Conservation (phyloP, 2,797 vertebrate genomes). For the Pseudocheirus occidentalis region DNA sequence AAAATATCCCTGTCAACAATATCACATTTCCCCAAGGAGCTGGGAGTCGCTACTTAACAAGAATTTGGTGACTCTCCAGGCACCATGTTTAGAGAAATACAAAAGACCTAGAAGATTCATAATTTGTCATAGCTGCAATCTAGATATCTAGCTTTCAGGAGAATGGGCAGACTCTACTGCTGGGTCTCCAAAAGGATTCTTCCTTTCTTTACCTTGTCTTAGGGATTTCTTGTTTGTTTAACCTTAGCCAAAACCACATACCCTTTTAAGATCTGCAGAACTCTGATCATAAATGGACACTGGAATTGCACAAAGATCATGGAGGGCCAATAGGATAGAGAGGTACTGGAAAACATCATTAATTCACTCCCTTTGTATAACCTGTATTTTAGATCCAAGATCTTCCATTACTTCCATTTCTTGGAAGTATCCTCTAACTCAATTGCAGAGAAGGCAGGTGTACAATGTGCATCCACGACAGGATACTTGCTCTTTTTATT, state of each 20-base stretch:
- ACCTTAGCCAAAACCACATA: neutral
- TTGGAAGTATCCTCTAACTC: neutral
- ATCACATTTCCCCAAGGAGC: neutral
- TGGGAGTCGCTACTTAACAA: neutral
- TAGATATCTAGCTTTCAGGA: neutral
- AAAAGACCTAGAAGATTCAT: neutral
- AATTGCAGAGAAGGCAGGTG: neutral
- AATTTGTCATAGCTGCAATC: neutral
- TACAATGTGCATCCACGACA: neutral
- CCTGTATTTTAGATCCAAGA: neutral
- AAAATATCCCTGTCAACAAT: neutral
- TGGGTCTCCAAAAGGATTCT: neutral
- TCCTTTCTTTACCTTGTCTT: neutral
- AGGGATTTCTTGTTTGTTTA: neutral
- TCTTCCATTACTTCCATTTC: neutral
- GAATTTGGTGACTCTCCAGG: neutral
- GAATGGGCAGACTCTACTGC: neutral
- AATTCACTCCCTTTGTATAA: neutral
- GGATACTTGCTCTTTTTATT: neutral
- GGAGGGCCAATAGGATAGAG: neutral
- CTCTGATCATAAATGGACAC: neutral
- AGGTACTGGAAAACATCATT: neutral
- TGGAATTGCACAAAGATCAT: neutral
- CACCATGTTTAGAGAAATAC: neutral
- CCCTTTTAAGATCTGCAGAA: neutral